Conservation (phyloP, 1,140 invertebrate genomes). For the Bombus picipes region DNA sequence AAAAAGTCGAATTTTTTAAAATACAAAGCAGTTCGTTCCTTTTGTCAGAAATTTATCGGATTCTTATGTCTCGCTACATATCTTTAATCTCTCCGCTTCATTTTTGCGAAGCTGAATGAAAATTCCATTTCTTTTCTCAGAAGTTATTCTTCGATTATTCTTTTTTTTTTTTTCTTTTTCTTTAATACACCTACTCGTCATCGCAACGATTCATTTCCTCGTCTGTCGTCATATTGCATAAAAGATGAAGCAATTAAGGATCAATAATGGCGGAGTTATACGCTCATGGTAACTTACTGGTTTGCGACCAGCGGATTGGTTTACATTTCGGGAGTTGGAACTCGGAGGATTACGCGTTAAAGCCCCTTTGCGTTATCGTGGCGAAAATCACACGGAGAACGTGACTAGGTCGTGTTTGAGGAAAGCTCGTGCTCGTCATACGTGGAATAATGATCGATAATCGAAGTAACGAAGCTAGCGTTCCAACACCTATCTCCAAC, state of each 20-base stretch:
- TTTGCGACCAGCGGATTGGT: not conserved
- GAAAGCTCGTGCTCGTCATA: slow-evolving; percentile 23
- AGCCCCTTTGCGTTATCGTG: slow-evolving; percentile 37
- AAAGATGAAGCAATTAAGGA: not conserved
- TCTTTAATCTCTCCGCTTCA: not conserved
- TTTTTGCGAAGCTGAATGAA: not conserved
- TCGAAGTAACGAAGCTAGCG: slow-evolving; percentile 44
- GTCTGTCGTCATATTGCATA: not conserved
- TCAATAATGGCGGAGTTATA: not conserved
- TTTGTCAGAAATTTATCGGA: too few relatives aligned
- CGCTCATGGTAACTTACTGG: not conserved
- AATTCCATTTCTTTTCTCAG: not conserved
- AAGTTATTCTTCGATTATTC: too few relatives aligned
- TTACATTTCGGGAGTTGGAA: slow-evolving; percentile 18
- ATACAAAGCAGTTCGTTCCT: too few relatives aligned
- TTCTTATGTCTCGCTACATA: too few relatives aligned
- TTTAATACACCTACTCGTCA: too few relatives aligned
- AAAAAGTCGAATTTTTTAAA: too few relatives aligned
- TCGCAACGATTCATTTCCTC: not conserved
- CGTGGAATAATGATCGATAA: slow-evolving; percentile 48
- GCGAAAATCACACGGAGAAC: slow-evolving; percentile 36
- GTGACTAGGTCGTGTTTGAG: slow-evolving; percentile 46
- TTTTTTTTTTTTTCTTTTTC: too few relatives aligned
- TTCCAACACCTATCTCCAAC: not conserved
- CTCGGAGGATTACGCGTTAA: slow-evolving; percentile 35